Base-by-base conservation (phyloP, 2,888 invertebrate genomes). In the Cabera pusaria region DNA sequence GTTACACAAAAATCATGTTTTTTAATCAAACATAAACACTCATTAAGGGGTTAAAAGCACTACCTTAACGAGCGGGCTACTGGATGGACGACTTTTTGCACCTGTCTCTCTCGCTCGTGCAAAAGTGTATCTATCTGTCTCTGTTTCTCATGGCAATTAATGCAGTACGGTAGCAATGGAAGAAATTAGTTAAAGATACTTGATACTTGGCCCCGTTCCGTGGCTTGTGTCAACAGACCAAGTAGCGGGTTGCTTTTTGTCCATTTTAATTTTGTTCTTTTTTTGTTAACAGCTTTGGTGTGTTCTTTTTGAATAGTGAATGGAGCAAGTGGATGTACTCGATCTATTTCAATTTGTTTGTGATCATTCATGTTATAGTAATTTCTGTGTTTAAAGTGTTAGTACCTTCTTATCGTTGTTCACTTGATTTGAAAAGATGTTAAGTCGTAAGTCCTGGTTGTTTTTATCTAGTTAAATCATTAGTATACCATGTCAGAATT, bases 111-210 rank as follows among this genome's bases (percentile, higher is more conserved):
- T 72, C 63, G 2, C 31, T 38, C 69, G 1, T 18, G 6, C 1
- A 0, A 0, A 1, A 2, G 17, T 28, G 38, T 25, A 1, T 26
- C 19, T 66, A 52, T 24, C 0, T 31, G 33, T 37, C 32, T 76
- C 78, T 47, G 56, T 75, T 65, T 29, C 61, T 54, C 59, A 50
- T 27, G 57, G 77, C 75, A 85, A 86, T 86, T 85, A 85, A 79
- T 82, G 82, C 84, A 74, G 75, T 78, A 81, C 85, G 76, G 85
- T 84, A 82, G 85, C 84, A 65, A 72, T 76, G 81, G 73, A 75
- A 81, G 82, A 85, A 86, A 84, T 86, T 84, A 83, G 84, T 84
- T 79, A 76, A 75, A 67, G 64, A 61, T 65, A 68, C 65, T 36
- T 31, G 64, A 61, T 65, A 68, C 65, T 36, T 31, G 71, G 67